Evolutionary conservation across 2,888 invertebrate genomes (phyloP).

Genomic region (Biston stratarius): DNA sequence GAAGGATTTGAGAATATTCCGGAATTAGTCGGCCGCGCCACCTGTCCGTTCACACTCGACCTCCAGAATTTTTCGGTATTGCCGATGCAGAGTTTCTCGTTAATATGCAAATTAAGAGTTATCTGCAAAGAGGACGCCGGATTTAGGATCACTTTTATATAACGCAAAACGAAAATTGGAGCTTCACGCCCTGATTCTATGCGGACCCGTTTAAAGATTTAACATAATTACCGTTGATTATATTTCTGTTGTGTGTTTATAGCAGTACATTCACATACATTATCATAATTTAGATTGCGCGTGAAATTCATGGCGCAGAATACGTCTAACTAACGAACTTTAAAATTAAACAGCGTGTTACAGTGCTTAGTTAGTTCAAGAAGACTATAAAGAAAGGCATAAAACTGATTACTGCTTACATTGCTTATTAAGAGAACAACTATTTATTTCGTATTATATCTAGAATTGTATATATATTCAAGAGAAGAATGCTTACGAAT

Average conservation of each 20-base stretch:
- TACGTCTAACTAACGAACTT: slow-evolving; percentile 51
- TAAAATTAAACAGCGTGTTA: slow-evolving; percentile 69
- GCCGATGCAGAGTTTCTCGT: slow-evolving; percentile 83
- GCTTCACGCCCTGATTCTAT: slow-evolving; percentile 72
- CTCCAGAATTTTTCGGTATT: slow-evolving; percentile 78
- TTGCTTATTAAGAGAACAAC: slow-evolving; percentile 63
- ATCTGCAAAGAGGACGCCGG: slow-evolving; percentile 74
- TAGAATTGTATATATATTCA: slow-evolving; percentile 30
- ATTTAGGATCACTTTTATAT: slow-evolving; percentile 75
- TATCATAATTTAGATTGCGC: slow-evolving; percentile 61
- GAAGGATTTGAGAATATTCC: slow-evolving; percentile 69
- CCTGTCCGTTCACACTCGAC: slow-evolving; percentile 79
- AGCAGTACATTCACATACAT: slow-evolving; percentile 61
- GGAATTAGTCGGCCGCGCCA: slow-evolving; percentile 66
- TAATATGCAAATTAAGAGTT: slow-evolving; percentile 85
- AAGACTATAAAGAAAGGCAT: slow-evolving; percentile 70
- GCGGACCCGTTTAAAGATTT: slow-evolving; percentile 74
- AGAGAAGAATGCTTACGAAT: slow-evolving; percentile 50
- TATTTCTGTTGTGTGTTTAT: slow-evolving; percentile 69
- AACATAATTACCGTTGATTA: slow-evolving; percentile 72
- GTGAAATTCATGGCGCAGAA: slow-evolving; percentile 62
- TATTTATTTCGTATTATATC: slow-evolving; percentile 53
- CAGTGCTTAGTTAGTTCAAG: slow-evolving; percentile 69
- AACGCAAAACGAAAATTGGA: slow-evolving; percentile 71
- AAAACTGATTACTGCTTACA: slow-evolving; percentile 66